These are phyloP conservation scores for Acipenser oxyrinchus DNA, from an alignment of 2,797 vertebrate species.

Conservation along the genomic window DNA sequence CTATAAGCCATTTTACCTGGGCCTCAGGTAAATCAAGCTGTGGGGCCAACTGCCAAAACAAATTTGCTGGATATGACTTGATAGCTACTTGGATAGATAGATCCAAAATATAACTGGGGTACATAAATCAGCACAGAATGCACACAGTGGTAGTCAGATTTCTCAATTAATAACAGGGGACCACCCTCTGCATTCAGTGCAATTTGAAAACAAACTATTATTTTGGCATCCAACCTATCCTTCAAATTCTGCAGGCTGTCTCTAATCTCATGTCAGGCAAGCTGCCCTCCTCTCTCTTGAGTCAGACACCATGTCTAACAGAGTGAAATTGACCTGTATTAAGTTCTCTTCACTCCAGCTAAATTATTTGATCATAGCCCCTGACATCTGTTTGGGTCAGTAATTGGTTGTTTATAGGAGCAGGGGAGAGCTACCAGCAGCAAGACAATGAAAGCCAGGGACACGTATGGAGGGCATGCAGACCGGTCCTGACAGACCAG, in stretches of 20 bases:
- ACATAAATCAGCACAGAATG: not conserved
- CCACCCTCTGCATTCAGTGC: conserved; percentile 14
- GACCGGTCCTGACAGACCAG: conserved; percentile 50
- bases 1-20: too few species aligned
- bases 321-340: conserved; percentile 78
- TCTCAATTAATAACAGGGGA: conserved; percentile 15
- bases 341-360: conserved; percentile 65
- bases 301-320: conserved; percentile 74
- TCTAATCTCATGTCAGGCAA: conserved; percentile 30
- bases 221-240: conserved; percentile 26
- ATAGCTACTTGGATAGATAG: not conserved
- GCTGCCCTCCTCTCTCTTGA: conserved; percentile 43
- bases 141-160: not conserved
- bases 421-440: conserved; percentile 46
- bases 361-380: conserved; percentile 77
- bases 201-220: conserved; percentile 5
- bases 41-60: too few species aligned
- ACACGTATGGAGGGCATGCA: conserved; percentile 46
- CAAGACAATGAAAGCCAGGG: conserved; percentile 58
- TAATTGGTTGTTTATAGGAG: conserved; percentile 80
- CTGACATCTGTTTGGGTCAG: conserved; percentile 71
- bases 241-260: conserved; percentile 32
- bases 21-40: too few species aligned
- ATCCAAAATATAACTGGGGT: not conserved
- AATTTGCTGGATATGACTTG: too few species aligned